phyloP scores from a whole-genome alignment of 1,140 invertebrate species.

The Drosophila hydei region DNA sequence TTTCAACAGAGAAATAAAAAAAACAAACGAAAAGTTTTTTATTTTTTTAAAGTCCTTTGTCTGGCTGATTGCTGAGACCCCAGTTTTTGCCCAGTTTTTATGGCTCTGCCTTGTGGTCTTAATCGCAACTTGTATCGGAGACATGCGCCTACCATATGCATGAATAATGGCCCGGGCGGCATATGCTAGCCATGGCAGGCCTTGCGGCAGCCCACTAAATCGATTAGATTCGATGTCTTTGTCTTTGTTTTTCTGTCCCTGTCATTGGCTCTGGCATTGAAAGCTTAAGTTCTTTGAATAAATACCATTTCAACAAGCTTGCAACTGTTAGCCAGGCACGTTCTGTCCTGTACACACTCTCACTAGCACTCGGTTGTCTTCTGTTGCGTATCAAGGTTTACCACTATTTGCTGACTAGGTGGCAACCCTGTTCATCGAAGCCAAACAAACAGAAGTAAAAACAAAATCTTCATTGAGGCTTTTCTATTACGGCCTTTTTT shows the following conservation, averaged over 20 bases:
- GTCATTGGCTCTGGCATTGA: conserved; percentile 1
- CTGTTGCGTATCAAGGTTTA: neutral
- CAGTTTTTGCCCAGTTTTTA: conserved; percentile 25
- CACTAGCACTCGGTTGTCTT: no score
- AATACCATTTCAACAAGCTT: conserved; percentile 43
- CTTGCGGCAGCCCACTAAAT: conserved; percentile 65
- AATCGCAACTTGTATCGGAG: conserved; percentile 63
- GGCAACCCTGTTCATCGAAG: conserved; percentile 31
- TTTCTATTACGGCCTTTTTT: no score
- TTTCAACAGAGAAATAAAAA: conserved; percentile 55
- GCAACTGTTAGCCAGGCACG: conserved; percentile 12
- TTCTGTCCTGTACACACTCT: neutral
- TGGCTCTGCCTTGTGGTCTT: conserved; percentile 62
- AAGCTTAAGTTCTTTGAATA: conserved; percentile 7
- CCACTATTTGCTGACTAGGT: conserved; percentile 9
- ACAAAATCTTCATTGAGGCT: conserved; percentile 54
- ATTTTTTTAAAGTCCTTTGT: conserved; percentile 15
- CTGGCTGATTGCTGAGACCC: conserved; percentile 58
- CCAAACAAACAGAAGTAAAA: conserved; percentile 48
- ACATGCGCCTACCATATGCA: conserved; percentile 37
- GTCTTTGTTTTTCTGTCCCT: conserved; percentile 24
- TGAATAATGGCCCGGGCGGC: conserved; percentile 62
- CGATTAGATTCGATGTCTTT: conserved; percentile 37
- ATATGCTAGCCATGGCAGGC: conserved; percentile 5
- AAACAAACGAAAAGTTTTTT: conserved; percentile 4